A percentile compares a stretch with the other conserved stretches of the same genome.
These are phyloP conservation scores for Gobius niger DNA, from an alignment of 2,113 vertebrate genomes.

Conservation along the genomic window DNA sequence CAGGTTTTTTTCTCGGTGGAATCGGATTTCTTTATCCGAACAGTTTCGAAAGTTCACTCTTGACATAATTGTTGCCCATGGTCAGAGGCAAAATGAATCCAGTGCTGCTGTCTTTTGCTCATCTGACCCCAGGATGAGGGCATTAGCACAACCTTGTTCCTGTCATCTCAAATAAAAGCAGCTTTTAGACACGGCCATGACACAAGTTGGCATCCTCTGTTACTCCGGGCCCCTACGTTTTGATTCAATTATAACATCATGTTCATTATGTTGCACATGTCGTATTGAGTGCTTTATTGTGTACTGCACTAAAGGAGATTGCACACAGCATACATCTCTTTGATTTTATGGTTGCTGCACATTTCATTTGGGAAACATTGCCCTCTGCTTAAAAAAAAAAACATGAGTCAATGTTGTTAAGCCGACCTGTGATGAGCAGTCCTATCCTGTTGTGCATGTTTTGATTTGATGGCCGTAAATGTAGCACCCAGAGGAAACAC, in stretches of 20 bases:
- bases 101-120: background rate
- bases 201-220: background rate
- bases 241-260: background rate
- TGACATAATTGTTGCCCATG: background rate
- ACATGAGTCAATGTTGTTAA: too few species aligned
- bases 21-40: background rate
- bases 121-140: background rate
- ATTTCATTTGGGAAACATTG: too few species aligned
- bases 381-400: too few species aligned
- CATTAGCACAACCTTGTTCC: background rate
- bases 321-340: background rate
- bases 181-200: background rate
- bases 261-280: background rate
- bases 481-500: too few species aligned
- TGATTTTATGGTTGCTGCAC: too few species aligned
- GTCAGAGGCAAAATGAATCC: background rate
- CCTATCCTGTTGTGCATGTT: too few species aligned
- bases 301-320: background rate
- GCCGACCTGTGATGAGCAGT: too few species aligned
- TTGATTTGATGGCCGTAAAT: too few species aligned
- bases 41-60: background rate
- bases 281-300: background rate
- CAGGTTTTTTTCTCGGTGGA: background rate
- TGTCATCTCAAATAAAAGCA: conserved; percentile 1
- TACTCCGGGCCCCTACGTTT: background rate